phyloP scores from a whole-genome alignment of 2,113 vertebrate species.

The Cervus canadensis region DNA sequence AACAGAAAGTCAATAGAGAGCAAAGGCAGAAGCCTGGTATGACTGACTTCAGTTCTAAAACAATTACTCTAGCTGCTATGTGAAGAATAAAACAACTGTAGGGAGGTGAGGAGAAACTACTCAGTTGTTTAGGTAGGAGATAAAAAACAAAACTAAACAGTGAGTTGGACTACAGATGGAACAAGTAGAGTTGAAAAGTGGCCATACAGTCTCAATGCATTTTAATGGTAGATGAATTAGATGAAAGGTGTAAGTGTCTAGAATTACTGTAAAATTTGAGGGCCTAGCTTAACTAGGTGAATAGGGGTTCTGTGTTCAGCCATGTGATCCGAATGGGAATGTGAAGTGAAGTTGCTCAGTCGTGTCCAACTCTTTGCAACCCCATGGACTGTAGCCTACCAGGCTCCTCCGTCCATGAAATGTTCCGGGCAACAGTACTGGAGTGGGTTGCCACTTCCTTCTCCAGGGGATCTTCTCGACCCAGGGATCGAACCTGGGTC shows the following conservation, averaged over 20 bases:
- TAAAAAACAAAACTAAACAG: not conserved
- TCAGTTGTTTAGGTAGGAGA: not conserved
- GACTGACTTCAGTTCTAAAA: not conserved
- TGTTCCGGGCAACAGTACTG: not conserved
- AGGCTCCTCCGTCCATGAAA: not conserved
- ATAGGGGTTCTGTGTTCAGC: not conserved
- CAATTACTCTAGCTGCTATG: not conserved
- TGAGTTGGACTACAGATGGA: not conserved
- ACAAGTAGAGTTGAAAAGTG: not conserved
- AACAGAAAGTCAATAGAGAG: not conserved
- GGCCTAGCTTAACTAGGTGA: not conserved
- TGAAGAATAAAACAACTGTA: not conserved
- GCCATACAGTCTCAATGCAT: not conserved
- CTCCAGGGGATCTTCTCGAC: not conserved
- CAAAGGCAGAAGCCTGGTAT: not conserved
- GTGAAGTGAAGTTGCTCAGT: not conserved
- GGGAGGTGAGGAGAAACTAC: not conserved
- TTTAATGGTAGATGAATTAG: not conserved
- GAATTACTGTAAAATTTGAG: not conserved
- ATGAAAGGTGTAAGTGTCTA: not conserved
- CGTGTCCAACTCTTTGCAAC: rapidly evolving
- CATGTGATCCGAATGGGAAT: not conserved
- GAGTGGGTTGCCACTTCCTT: not conserved
- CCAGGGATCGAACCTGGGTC: not conserved
- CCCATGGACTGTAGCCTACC: not conserved